Evolutionary conservation across 2,888 invertebrate genomes (phyloP).

Genomic region (Germaria angustata): DNA sequence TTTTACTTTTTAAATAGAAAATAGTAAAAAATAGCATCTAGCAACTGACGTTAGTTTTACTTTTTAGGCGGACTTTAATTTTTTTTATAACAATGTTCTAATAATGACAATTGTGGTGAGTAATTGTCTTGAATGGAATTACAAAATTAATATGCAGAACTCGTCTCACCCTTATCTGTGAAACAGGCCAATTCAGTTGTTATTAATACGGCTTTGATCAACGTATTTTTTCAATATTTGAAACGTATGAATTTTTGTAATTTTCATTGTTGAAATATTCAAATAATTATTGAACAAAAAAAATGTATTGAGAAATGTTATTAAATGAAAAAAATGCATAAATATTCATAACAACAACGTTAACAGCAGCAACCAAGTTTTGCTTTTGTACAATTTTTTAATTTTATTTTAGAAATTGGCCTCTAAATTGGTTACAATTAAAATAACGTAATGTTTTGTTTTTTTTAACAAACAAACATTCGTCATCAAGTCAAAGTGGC

Average conservation of each 20-base stretch:
- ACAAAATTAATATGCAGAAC: slow-evolving; percentile 1
- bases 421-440: slow-evolving; percentile 56
- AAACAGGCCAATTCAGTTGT: not conserved
- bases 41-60: no score
- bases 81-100: no score
- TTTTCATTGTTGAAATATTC: slow-evolving; percentile 22
- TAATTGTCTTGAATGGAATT: not conserved
- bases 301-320: not conserved
- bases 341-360: not conserved
- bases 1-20: no score
- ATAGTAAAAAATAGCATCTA: no score
- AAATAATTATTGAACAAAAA: not conserved
- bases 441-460: slow-evolving; percentile 40
- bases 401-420: slow-evolving; percentile 31
- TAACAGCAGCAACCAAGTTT: not conserved
- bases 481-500: slow-evolving; percentile 19
- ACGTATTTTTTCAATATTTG: not conserved
- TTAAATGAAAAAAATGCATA: slow-evolving; percentile 7
- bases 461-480: slow-evolving; percentile 32
- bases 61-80: no score
- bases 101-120: not conserved
- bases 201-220: not conserved
- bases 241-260: not conserved
- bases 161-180: not conserved
- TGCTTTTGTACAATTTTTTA: not conserved